These are phyloP conservation scores for Nasonia longicornis DNA, from an alignment of 1,140 invertebrate genomes.

Conservation along the genomic window DNA sequence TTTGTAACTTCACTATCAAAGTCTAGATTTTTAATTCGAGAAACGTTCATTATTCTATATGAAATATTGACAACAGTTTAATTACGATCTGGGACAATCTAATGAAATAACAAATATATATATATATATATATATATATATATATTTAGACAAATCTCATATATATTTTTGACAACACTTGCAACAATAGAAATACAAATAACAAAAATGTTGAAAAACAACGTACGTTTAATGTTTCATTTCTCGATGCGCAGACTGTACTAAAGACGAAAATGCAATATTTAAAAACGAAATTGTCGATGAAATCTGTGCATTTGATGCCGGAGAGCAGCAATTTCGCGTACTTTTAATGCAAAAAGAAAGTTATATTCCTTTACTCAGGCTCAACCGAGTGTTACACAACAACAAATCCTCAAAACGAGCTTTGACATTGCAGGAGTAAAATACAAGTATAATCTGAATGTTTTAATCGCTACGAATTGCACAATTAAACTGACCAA, in stretches of 20 bases:
- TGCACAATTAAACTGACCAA: constrained; percentile 44
- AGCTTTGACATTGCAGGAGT: constrained; percentile 25
- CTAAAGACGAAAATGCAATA: constrained; percentile 13
- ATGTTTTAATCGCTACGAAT: constrained; percentile 41
- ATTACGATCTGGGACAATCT: constrained; percentile 52
- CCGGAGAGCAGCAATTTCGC: neutral
- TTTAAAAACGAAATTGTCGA: constrained; percentile 7
- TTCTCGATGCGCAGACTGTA: constrained; percentile 26
- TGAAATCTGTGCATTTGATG: neutral
- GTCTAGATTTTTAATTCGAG: neutral
- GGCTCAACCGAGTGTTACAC: neutral
- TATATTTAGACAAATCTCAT: constrained; percentile 52
- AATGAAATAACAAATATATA: constrained; percentile 52
- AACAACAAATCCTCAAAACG: neutral
- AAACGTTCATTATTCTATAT: constrained; percentile 10
- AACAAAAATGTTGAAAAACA: constrained; percentile 54
- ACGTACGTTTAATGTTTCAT: constrained; percentile 48
- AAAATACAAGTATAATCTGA: constrained; percentile 6
- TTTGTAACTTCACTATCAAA: constrained; percentile 3
- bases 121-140: constrained; percentile 43
- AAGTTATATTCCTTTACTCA: neutral
- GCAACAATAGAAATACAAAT: constrained; percentile 60
- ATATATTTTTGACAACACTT: constrained; percentile 68
- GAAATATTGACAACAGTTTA: constrained; percentile 17
- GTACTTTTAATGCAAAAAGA: neutral